Percentiles rank a stretch among this genome's conserved stretches.
Conservation (phyloP, 1,140 invertebrate genomes). For the Drosophila sulfurigaster region DNA sequence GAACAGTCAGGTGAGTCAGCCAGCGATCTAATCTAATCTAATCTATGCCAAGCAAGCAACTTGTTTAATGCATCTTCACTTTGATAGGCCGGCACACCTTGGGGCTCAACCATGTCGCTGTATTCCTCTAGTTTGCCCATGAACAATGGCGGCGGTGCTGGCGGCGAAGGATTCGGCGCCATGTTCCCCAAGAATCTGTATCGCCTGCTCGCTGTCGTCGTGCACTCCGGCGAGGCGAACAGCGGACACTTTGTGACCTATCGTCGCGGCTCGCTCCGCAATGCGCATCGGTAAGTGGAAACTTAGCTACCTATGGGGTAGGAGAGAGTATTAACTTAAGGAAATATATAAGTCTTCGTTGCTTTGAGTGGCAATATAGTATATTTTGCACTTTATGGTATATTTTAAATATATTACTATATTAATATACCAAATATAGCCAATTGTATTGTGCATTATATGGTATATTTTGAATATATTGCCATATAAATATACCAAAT, state of each 20-base stretch:
- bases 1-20: conserved; percentile 83
- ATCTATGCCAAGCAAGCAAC: neutral
- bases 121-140: conserved; percentile 81
- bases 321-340: neutral
- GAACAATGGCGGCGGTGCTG: conserved; percentile 66
- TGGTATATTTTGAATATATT: no score
- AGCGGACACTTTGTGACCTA: conserved; percentile 97
- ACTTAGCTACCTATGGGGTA: no score
- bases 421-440: no score
- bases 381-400: no score
- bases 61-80: no score
- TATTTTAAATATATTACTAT: no score
- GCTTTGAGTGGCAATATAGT: no score
- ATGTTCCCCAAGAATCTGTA: conserved; percentile 87
- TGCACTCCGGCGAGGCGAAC: conserved; percentile 93
- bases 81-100: conserved; percentile 78
- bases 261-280: conserved; percentile 89
- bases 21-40: neutral
- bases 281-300: conserved; percentile 85
- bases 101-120: conserved; percentile 82
- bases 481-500: no score
- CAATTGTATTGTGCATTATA: no score
- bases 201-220: conserved; percentile 93
- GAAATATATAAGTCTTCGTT: no score
- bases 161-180: conserved; percentile 73